phyloP scores from a whole-genome alignment of 2,113 vertebrate species.

The Mesocricetus auratus region DNA sequence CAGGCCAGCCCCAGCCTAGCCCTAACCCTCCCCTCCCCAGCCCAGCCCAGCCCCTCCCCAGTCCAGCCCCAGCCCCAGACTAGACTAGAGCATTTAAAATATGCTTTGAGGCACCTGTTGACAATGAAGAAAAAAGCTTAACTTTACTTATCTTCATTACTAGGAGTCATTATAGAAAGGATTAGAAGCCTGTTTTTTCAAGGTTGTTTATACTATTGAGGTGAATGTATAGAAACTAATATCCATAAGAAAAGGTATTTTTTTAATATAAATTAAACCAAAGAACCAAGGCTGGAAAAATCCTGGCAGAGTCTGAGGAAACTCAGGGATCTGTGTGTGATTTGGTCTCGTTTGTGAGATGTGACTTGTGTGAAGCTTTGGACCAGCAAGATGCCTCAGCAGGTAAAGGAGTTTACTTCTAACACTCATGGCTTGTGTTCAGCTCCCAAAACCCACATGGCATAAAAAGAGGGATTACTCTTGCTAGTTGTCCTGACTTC shows the following conservation, averaged over 20 bases:
- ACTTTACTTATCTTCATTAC: background rate
- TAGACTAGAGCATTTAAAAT: background rate
- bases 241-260: too few relatives aligned
- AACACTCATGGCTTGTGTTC: too few relatives aligned
- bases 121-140: background rate
- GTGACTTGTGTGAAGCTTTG: background rate
- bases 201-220: background rate
- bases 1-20: too few relatives aligned
- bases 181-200: background rate
- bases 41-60: background rate
- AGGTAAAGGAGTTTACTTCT: background rate
- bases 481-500: background rate
- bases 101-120: background rate
- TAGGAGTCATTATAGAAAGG: background rate
- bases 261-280: background rate
- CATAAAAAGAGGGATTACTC: background rate
- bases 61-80: background rate
- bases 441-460: background rate
- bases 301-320: background rate
- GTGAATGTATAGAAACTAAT: background rate
- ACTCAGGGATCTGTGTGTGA: too few relatives aligned
- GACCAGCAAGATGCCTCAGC: background rate
- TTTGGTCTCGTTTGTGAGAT: background rate
- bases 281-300: background rate
- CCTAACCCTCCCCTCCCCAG: too few relatives aligned